These are phyloP conservation scores for Chrysotoxum bicinctum DNA, from an alignment of 2,888 invertebrate species.

Conservation along the genomic window DNA sequence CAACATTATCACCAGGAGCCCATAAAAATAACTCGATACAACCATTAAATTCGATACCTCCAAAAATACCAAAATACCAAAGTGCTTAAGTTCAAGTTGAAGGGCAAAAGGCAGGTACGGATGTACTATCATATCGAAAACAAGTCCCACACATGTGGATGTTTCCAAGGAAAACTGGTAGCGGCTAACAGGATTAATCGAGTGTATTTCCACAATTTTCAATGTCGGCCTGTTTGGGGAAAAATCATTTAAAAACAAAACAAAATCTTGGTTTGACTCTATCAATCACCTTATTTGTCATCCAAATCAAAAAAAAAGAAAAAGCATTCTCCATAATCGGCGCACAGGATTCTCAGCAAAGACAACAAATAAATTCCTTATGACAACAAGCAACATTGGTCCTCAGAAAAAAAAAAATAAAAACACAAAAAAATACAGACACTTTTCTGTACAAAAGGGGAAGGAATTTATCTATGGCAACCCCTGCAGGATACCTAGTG, in stretches of 20 bases:
- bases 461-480: slow-evolving; percentile 57
- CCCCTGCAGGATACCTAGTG: background rate
- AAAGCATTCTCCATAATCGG: slow-evolving; percentile 59
- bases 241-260: background rate
- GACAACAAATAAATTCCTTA: background rate
- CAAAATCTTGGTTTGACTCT: background rate
- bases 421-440: slow-evolving; percentile 25
- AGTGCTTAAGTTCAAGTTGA: slow-evolving; percentile 31
- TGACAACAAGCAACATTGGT: background rate
- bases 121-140: background rate
- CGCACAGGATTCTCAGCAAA: slow-evolving; percentile 31
- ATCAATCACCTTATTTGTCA: slow-evolving; percentile 56
- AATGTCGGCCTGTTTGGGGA: background rate
- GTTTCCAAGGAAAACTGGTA: slow-evolving; percentile 31
- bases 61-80: background rate
- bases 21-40: slow-evolving; percentile 22
- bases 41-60: background rate
- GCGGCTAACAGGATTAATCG: slow-evolving; percentile 13
- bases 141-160: slow-evolving; percentile 19
- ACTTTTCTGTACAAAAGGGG: slow-evolving; percentile 39
- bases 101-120: slow-evolving; percentile 38
- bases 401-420: slow-evolving; percentile 53
- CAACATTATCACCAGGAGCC: slow-evolving; percentile 54
- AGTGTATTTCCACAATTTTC: background rate
- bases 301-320: slow-evolving; percentile 64